Evolutionary conservation across 2,113 vertebrate species (phyloP), one percentile per base, ranked within the genome.

Genomic region (Chaenocephalus aceratus): DNA sequence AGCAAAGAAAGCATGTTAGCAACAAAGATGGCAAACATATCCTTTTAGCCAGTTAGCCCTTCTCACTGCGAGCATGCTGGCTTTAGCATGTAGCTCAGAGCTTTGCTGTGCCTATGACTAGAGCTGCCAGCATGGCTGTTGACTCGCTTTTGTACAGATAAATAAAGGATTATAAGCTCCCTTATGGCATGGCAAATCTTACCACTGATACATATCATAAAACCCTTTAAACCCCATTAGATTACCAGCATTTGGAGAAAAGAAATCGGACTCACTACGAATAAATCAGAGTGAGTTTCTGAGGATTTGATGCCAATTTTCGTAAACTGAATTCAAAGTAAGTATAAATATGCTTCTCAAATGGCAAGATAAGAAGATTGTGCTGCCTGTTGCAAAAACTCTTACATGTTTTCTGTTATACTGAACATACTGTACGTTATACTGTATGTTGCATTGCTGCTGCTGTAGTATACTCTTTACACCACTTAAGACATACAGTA

Each of bases 131-230:
- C 57, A 0, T n/a, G 34, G 36, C 51, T 41, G 26, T 1, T 14
- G 64, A 53, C 45, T 54, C 2, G n/a, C 51, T 58, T n/a, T 51
- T n/a, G n/a, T 57, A 44, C 23, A 61, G 26, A 62, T 77, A 41
- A 72, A 48, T 72, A 10, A 67, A 63, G 57, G 49, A 74, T 69
- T 65, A 48, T 46, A 54, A 10, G 76, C 48, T 65, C 69, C 10
- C 26, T 45, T 3, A 14, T 58, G 64, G 63, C 23, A 26, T 26
- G 36, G 77, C n/a, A 63, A 52, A n/a, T 34, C 10, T 26, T 18
- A 49, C 44, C 21, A 49, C 30, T 46, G 52, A 52, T 52, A 18
- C 46, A 26, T 8, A n/a, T 30, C 13, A 16, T 34, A 46, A 71
- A 59, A 21, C 64, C 6, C 26, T n/a, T 62, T 44, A 54, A 48